phyloP scores from a whole-genome alignment of 37 sponge, comb jelly and placozoan genomes.

The Agelas oroides region DNA sequence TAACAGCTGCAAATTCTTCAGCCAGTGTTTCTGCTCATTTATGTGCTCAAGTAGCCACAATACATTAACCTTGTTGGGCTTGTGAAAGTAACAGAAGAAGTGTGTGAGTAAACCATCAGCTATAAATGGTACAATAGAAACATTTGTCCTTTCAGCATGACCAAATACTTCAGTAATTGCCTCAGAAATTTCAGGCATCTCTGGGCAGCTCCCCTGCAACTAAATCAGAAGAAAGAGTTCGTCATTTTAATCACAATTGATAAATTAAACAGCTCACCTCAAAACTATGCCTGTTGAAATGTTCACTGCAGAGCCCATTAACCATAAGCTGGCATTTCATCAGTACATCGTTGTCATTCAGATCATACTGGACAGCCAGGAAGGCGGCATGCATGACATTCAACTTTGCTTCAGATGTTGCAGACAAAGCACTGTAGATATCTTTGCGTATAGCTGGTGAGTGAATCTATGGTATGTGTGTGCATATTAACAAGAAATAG shows the following conservation, averaged over 20 bases:
- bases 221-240: too few relatives aligned
- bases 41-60: slow-evolving; percentile 36
- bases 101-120: slow-evolving; percentile 5
- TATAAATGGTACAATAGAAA: not conserved
- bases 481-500: too few relatives aligned
- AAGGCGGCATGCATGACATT: slow-evolving; percentile 26
- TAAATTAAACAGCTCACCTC: not conserved
- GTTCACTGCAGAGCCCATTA: not conserved
- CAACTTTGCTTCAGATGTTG: not conserved
- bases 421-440: not conserved
- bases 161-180: not conserved
- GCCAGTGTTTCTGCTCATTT: not conserved
- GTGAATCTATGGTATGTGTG: too few relatives aligned
- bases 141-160: too few relatives aligned
- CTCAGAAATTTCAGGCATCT: not conserved
- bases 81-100: slow-evolving; percentile 16
- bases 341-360: not conserved
- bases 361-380: not conserved
- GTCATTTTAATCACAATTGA: not conserved
- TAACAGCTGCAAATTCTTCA: too few relatives aligned
- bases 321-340: not conserved
- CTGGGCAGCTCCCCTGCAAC: not conserved
- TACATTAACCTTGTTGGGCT: not conserved
- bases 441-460: too few relatives aligned
- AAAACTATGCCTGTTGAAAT: not conserved